phyloP scores from a whole-genome alignment of 2,797 vertebrate genomes.

The Lagodon rhomboides region DNA sequence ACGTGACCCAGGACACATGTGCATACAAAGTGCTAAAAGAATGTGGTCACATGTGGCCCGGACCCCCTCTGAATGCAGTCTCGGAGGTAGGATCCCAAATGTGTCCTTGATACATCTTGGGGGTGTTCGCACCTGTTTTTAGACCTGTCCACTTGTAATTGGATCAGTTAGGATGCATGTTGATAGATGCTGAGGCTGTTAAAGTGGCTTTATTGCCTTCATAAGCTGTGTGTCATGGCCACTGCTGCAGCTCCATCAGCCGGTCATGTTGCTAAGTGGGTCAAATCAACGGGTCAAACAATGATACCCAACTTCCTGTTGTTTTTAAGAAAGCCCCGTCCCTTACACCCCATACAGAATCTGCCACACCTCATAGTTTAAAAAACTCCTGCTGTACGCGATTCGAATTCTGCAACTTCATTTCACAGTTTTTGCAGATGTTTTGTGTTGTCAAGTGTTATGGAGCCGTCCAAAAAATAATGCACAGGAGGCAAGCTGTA shows the following conservation, averaged over 20 bases:
- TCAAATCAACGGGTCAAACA: constrained; percentile 3
- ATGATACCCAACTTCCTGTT: not conserved
- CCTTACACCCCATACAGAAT: not conserved
- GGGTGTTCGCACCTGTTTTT: too few relatives aligned
- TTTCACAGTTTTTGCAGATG: not conserved
- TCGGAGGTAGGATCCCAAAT: too few relatives aligned
- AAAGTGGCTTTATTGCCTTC: not conserved
- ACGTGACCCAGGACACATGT: too few relatives aligned
- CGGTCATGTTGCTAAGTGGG: not conserved
- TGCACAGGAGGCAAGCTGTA: not conserved
- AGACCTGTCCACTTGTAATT: too few relatives aligned
- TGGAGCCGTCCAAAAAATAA: not conserved
- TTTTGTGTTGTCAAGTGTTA: not conserved
- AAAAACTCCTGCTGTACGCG: not conserved
- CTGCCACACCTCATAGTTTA: not conserved
- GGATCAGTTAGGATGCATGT: too few relatives aligned
- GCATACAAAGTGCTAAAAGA: too few relatives aligned
- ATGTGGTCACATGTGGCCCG: too few relatives aligned
- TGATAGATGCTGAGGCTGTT: not conserved
- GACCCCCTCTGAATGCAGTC: too few relatives aligned
- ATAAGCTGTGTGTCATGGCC: not conserved
- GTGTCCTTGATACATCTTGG: too few relatives aligned
- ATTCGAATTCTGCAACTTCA: not conserved
- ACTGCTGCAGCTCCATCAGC: constrained; percentile 3
- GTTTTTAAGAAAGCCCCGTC: not conserved